Evolutionary conservation across 2,113 vertebrate genomes (phyloP), one percentile per base, ranked within the genome.

Genomic region (Nymphicus hollandicus): DNA sequence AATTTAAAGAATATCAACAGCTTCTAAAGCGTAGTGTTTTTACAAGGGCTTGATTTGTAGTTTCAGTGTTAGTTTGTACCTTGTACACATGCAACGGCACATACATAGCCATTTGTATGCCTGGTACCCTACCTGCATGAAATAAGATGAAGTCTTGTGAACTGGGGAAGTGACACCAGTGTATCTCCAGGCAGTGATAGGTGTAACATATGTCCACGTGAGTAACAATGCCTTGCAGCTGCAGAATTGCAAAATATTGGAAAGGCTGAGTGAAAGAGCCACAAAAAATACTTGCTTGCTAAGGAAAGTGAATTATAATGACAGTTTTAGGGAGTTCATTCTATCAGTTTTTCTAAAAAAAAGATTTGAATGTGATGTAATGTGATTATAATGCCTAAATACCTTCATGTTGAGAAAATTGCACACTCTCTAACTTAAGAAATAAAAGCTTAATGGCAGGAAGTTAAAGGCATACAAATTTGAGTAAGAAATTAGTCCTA

Each of bases 381-480:
- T 1, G 2, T 69, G 47, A 52, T 91, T 79, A 64, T 68, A 61
- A 74, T 76, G 53, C n/a, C 28, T 28, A 65, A 65, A 77, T 92
- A 41, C 16, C 31, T 89, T 74, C 18, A 41, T n/a, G 28, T 19
- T 86, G 47, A 87, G 56, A 78, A 91, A 83, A 76, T 69, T 2
- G 3, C 29, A 9, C n/a, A 27, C 47, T 88, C 69, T 55, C 17
- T 77, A 86, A 44, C 58, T 83, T 78, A 68, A 50, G 43, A 86
- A 33, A 55, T 43, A 81, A 86, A 84, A 65, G 33, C 72, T 44
- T 85, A 74, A 76, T 82, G 22, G 7, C 2, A 10, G 19, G 20
- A 92, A 89, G 15, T 69, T 72, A 58, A 95, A 95, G 25, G 8
- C 46, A 58, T 47, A 39, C 5, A 79, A 25, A 86, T 86, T 53